These are phyloP conservation scores for Myanophis thanlyinensis DNA, from an alignment of 2,113 vertebrate genomes.

Conservation along the genomic window DNA sequence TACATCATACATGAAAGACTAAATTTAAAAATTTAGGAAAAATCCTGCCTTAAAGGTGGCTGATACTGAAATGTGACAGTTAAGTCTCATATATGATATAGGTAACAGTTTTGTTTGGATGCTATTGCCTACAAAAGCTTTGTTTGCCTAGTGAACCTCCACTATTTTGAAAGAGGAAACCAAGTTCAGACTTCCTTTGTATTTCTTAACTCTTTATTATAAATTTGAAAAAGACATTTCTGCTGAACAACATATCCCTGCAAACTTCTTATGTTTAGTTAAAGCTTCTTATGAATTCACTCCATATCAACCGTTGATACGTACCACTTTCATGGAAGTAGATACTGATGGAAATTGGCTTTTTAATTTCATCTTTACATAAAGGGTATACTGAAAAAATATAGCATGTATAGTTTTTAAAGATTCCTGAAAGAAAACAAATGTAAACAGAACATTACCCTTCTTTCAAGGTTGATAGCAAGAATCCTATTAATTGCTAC, in stretches of 20 bases:
- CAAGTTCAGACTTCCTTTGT: neutral
- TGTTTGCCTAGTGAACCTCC: neutral
- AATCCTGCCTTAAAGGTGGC: neutral
- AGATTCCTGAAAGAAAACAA: conserved; percentile 54
- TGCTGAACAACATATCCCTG: neutral
- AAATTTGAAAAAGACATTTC: neutral
- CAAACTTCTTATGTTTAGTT: neutral
- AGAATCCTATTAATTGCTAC: neutral
- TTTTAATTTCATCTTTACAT: conserved; percentile 33
- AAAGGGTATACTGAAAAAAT: conserved; percentile 74
- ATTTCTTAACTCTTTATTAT: neutral
- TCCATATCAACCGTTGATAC: conserved; percentile 42
- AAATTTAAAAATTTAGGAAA: neutral
- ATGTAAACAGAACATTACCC: neutral
- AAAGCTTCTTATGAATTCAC: neutral
- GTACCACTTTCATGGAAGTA: conserved; percentile 67
- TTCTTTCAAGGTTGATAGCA: neutral
- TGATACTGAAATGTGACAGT: neutral
- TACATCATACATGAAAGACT: too few species aligned
- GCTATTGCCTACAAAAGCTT: neutral
- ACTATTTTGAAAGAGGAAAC: neutral
- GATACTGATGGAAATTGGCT: conserved; percentile 54
- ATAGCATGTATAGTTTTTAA: conserved; percentile 64
- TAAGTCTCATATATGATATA: neutral
- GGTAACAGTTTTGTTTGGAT: neutral